Conservation (phyloP, 2,888 invertebrate genomes). For the Cyclophora punctaria region DNA sequence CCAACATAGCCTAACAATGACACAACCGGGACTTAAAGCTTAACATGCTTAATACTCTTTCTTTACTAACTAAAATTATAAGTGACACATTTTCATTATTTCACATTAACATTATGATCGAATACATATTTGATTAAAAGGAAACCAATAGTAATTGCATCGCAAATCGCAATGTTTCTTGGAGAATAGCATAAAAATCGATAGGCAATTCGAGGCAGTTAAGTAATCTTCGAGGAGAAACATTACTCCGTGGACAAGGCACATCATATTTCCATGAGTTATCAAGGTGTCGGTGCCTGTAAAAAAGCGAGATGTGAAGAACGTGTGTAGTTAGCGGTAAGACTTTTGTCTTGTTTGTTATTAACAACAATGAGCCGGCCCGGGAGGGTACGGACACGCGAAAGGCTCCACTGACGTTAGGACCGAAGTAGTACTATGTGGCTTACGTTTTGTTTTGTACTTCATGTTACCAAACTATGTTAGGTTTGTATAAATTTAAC, state of each 20-base stretch:
- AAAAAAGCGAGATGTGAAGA: slow-evolving; percentile 33
- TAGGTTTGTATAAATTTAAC: too few species aligned
- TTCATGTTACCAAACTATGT: too few species aligned
- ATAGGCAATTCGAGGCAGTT: slow-evolving; percentile 27
- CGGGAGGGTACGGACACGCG: slow-evolving; percentile 21
- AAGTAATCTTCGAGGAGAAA: slow-evolving; percentile 25
- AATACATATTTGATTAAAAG: too few species aligned
- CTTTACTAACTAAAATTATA: too few species aligned
- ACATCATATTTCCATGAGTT: slow-evolving; percentile 34
- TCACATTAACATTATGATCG: too few species aligned
- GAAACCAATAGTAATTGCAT: too few species aligned
- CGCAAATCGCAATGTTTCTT: not conserved
- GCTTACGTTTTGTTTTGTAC: too few species aligned
- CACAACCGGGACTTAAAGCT: too few species aligned
- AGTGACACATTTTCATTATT: too few species aligned
- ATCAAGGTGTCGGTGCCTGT: slow-evolving; percentile 26
- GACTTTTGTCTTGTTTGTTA: slow-evolving; percentile 67
- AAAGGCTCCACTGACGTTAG: slow-evolving; percentile 22
- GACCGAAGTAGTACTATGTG: too few species aligned
- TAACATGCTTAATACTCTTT: too few species aligned
- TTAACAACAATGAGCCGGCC: slow-evolving; percentile 56
- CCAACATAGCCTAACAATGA: too few species aligned
- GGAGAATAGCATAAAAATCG: slow-evolving; percentile 22
- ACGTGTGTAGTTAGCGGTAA: slow-evolving; percentile 56
- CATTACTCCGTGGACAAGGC: slow-evolving; percentile 17